A percentile compares a stretch with the other conserved stretches of the same genome.
These are phyloP conservation scores for Dicyrtomina minuta DNA, from an alignment of 2,888 invertebrate genomes.

Conservation along the genomic window DNA sequence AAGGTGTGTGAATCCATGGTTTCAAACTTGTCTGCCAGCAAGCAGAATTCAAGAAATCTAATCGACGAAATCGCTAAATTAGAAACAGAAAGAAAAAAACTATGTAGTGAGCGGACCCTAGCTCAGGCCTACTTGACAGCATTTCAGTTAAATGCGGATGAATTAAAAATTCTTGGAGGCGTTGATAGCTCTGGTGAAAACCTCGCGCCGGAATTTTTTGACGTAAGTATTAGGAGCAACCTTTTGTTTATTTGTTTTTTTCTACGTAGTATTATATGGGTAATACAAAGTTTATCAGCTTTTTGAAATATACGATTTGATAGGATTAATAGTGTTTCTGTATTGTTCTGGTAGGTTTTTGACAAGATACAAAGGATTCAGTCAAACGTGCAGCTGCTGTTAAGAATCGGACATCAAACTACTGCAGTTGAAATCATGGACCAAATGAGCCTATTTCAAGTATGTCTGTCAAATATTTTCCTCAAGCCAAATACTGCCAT, in stretches of 20 bases:
- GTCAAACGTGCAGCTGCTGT: slow-evolving; percentile 78
- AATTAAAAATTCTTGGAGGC: slow-evolving; percentile 43
- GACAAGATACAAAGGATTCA: slow-evolving; percentile 84
- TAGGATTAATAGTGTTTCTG: too few species aligned
- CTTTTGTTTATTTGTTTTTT: too few species aligned
- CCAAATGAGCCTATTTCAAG: slow-evolving; percentile 85
- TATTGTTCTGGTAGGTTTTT: too few species aligned
- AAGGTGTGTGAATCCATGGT: slow-evolving; percentile 87
- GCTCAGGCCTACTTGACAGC: slow-evolving; percentile 50
- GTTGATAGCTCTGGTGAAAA: slow-evolving; percentile 48
- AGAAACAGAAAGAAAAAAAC: slow-evolving; percentile 72
- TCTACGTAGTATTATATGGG: too few species aligned
- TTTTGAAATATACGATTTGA: too few species aligned
- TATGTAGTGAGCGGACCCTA: slow-evolving; percentile 44
- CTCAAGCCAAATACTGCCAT: too few species aligned
- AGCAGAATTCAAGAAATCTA: slow-evolving; percentile 80
- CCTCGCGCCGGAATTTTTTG: slow-evolving; percentile 51
- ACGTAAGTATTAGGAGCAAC: slow-evolving; percentile 41
- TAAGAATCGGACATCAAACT: slow-evolving; percentile 84
- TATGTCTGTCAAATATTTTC: slow-evolving; percentile 49
- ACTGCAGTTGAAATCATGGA: slow-evolving; percentile 96
- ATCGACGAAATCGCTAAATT: slow-evolving; percentile 87
- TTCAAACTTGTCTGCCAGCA: slow-evolving; percentile 75
- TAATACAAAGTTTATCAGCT: too few species aligned
- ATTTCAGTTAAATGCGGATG: slow-evolving; percentile 46